phyloP scores from a whole-genome alignment of 2,888 invertebrate genomes.

The Drosophila niveifrons region DNA sequence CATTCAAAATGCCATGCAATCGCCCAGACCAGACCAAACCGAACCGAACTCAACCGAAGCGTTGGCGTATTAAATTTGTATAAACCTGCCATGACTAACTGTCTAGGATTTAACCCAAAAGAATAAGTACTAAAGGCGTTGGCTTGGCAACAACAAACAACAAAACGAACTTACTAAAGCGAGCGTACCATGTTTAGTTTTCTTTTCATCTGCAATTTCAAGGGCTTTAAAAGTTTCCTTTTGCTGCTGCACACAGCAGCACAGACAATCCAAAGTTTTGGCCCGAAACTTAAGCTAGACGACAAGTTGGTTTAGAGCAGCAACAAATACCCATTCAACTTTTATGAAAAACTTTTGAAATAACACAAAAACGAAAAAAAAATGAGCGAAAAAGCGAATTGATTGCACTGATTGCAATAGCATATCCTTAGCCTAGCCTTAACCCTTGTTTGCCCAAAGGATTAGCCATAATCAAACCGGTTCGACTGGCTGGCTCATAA shows the following conservation, averaged over 20 bases:
- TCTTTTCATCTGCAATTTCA: slow-evolving; percentile 43
- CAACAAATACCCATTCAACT: slow-evolving; percentile 25
- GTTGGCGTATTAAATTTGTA: slow-evolving; percentile 70
- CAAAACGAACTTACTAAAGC: slow-evolving; percentile 33
- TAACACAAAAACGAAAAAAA: slow-evolving; percentile 16
- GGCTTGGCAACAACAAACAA: slow-evolving; percentile 21
- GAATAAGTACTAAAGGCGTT: slow-evolving; percentile 9
- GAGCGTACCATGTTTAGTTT: slow-evolving; percentile 41
- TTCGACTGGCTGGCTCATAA: slow-evolving; percentile 30
- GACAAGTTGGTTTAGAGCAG: slow-evolving; percentile 25
- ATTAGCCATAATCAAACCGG: slow-evolving; percentile 64
- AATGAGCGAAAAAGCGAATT: slow-evolving; percentile 17
- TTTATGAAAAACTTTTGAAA: slow-evolving; percentile 27
- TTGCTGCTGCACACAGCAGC: slow-evolving; percentile 9
- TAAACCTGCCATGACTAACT: slow-evolving; percentile 61
- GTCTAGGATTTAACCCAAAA: slow-evolving; percentile 61
- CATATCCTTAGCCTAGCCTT: slow-evolving; percentile 5
- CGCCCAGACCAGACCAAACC: slow-evolving; percentile 42
- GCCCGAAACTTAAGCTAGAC: slow-evolving; percentile 16
- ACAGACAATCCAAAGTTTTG: slow-evolving; percentile 32
- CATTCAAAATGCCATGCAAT: slow-evolving; percentile 78
- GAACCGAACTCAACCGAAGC: slow-evolving; percentile 41
- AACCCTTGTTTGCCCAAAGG: slow-evolving; percentile 63
- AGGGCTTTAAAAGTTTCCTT: slow-evolving; percentile 49
- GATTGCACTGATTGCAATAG: slow-evolving; percentile 53